phyloP scores from a whole-genome alignment of 2,113 vertebrate genomes.

The Oreochromis aureus region DNA sequence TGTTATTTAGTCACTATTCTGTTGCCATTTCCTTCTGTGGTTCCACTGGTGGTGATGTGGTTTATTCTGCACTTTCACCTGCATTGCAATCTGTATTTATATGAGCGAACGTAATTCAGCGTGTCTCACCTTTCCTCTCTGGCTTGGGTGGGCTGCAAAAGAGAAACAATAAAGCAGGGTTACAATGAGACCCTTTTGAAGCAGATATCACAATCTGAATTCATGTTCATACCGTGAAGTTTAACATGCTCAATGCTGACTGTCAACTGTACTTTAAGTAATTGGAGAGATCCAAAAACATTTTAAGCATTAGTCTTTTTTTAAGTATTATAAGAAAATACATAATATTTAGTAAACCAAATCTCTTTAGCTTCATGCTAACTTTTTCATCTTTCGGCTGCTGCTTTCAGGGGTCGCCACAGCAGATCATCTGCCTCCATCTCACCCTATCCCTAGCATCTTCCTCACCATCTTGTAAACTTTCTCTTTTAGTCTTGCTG shows the following conservation, averaged over 20 bases:
- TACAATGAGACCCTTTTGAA: not conserved
- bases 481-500: not conserved
- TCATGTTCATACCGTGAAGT: not conserved
- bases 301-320: not conserved
- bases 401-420: not conserved
- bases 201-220: not conserved
- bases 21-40: not conserved
- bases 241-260: not conserved
- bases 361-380: not conserved
- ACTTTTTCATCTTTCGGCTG: not conserved
- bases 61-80: not conserved
- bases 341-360: not conserved
- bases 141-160: slow-evolving; percentile 59
- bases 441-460: not conserved
- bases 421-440: not conserved
- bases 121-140: slow-evolving; percentile 59
- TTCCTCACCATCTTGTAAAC: not conserved
- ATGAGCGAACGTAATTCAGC: not conserved
- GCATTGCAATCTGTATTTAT: not conserved
- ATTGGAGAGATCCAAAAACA: not conserved
- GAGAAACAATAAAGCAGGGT: not conserved
- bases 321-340: not conserved
- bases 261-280: not conserved
- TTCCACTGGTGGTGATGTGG: not conserved
- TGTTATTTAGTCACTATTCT: not conserved